Conservation (phyloP, 2,888 invertebrate genomes). For the Lochmaea capreae region DNA sequence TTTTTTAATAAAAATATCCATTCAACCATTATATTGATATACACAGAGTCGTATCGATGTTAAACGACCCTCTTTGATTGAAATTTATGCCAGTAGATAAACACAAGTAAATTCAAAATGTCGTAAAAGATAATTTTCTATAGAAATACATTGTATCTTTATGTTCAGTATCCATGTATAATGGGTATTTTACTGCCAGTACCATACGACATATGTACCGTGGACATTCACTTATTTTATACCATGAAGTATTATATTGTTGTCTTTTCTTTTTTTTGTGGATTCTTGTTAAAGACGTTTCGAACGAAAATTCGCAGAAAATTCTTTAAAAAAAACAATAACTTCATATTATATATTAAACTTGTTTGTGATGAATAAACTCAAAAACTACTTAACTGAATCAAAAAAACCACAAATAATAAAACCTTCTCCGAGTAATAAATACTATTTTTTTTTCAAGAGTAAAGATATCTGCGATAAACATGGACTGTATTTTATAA, state of each 20-base stretch:
- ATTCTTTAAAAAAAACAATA: neutral
- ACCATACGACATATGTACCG: constrained; percentile 52
- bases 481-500: too few species aligned
- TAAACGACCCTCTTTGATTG: constrained; percentile 48
- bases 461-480: too few species aligned
- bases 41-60: constrained; percentile 43
- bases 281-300: constrained; percentile 34
- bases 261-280: constrained; percentile 34
- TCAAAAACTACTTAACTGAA: too few species aligned
- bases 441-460: too few species aligned
- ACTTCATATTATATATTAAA: neutral
- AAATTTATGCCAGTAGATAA: constrained; percentile 50
- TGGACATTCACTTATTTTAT: constrained; percentile 42
- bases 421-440: too few species aligned
- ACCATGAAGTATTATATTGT: constrained; percentile 43
- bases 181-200: constrained; percentile 54
- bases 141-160: constrained; percentile 58
- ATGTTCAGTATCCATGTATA: constrained; percentile 55
- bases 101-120: constrained; percentile 47
- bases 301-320: constrained; percentile 40
- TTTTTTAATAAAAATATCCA: constrained; percentile 38
- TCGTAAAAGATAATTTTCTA: constrained; percentile 56
- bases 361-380: too few species aligned
- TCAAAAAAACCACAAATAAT: too few species aligned
- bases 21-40: constrained; percentile 45